Evolutionary conservation across 2,888 invertebrate species (phyloP).

Genomic region (Drosophila ezoana): DNA sequence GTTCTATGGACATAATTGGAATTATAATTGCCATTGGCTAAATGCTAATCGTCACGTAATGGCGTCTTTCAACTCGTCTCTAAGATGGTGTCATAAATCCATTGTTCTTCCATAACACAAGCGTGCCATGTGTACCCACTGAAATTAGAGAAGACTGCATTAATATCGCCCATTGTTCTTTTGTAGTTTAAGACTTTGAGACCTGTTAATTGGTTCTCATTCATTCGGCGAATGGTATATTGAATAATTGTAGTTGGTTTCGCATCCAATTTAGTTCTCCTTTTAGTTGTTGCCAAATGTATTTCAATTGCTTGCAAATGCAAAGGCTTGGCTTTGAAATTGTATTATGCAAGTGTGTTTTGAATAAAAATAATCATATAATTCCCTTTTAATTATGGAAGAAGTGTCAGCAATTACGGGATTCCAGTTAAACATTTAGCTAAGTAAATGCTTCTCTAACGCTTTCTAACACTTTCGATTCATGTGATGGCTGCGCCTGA

Average conservation of each 20-base stretch:
- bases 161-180: not conserved
- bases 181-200: no score
- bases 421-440: conserved; percentile 6
- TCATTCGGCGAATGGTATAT: no score
- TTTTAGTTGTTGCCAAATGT: no score
- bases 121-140: no score
- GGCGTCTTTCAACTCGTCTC: not conserved
- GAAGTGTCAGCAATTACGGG: not conserved
- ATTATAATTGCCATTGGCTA: no score
- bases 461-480: conserved; percentile 30
- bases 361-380: no score
- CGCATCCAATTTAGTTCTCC: no score
- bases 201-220: no score
- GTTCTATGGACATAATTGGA: no score
- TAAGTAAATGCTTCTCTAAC: conserved; percentile 6
- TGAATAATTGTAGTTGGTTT: no score
- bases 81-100: not conserved
- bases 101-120: not conserved
- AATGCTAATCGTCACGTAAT: no score
- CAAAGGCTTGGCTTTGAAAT: not conserved
- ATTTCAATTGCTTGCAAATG: no score
- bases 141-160: not conserved
- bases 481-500: conserved; percentile 7
- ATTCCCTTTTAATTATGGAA: not conserved
- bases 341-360: not conserved